Percentiles rank a stretch among this genome's conserved stretches.
phyloP scores from a whole-genome alignment of 35 echinoderm and acorn worm species.

The Lytechinus variegatus region DNA sequence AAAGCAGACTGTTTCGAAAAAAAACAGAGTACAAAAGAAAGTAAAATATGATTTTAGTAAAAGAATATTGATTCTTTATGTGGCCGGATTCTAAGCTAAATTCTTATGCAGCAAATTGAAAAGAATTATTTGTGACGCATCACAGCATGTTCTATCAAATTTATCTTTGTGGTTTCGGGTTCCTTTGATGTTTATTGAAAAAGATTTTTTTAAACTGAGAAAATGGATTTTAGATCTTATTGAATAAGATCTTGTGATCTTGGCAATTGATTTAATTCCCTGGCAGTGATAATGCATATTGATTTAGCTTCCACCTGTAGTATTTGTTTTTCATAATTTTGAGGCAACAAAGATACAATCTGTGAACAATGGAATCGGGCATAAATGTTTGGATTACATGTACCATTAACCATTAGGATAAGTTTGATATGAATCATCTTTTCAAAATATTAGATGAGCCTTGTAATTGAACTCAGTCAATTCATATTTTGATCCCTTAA shows the following conservation, averaged over 20 bases:
- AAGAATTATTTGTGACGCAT: not conserved
- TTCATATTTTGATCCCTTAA: not conserved
- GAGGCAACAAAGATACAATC: not conserved
- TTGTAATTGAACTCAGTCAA: not conserved
- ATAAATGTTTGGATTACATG: not conserved
- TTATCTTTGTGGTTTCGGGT: not conserved
- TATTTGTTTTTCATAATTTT: not conserved
- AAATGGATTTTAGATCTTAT: not conserved
- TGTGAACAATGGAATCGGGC: not conserved
- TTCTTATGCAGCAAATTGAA: not conserved
- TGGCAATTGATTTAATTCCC: not conserved
- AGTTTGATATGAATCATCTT: not conserved
- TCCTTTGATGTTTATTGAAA: too few relatives aligned
- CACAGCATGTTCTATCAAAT: not conserved
- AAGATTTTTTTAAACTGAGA: not conserved
- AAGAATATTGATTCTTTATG: too few relatives aligned
- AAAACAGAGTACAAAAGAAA: too few relatives aligned
- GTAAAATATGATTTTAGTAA: too few relatives aligned
- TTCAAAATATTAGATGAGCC: not conserved
- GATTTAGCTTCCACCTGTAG: not conserved
- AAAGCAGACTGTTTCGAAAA: too few relatives aligned
- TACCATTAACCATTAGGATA: not conserved
- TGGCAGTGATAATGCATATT: not conserved
- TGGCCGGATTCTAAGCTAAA: too few relatives aligned
- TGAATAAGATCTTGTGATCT: not conserved